Evolutionary conservation across 92 coral and sea anemone genomes (phyloP).

Genomic region (Galaxea fascicularis): DNA sequence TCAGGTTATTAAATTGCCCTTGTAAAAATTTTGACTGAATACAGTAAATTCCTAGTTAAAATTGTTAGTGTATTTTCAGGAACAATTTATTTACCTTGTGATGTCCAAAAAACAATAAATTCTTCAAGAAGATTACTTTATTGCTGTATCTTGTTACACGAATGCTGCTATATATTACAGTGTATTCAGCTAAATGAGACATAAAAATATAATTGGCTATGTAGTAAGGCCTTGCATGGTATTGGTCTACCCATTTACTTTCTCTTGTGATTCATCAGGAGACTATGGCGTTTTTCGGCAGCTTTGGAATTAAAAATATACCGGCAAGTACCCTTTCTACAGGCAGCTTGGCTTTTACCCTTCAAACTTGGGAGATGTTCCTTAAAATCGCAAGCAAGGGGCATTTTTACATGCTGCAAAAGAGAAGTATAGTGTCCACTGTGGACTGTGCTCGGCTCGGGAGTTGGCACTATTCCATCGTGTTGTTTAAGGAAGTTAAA

Average conservation of each 20-base stretch:
- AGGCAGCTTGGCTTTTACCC: no score
- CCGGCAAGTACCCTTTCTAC: no score
- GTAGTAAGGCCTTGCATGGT: not conserved
- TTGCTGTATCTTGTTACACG: not conserved
- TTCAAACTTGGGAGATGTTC: no score
- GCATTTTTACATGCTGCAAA: conserved; percentile 2
- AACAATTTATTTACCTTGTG: no score
- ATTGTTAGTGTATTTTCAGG: no score
- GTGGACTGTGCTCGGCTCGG: conserved; percentile 1
- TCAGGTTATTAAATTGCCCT: no score
- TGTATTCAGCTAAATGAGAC: not conserved
- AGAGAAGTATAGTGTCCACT: not conserved
- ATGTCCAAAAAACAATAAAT: no score
- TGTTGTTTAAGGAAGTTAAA: conserved; percentile 14
- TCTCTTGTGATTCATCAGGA: not conserved
- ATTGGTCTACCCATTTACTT: not conserved
- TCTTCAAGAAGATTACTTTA: no score
- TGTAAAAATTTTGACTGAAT: no score
- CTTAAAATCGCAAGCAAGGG: no score
- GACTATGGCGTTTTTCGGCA: not conserved
- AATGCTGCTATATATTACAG: not conserved
- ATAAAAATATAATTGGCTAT: not conserved
- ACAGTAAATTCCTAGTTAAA: no score
- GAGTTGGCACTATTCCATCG: not conserved
- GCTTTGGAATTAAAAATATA: not conserved